Base-by-base conservation (phyloP, 1,140 invertebrate genomes). In the Archivesica marissinica region DNA sequence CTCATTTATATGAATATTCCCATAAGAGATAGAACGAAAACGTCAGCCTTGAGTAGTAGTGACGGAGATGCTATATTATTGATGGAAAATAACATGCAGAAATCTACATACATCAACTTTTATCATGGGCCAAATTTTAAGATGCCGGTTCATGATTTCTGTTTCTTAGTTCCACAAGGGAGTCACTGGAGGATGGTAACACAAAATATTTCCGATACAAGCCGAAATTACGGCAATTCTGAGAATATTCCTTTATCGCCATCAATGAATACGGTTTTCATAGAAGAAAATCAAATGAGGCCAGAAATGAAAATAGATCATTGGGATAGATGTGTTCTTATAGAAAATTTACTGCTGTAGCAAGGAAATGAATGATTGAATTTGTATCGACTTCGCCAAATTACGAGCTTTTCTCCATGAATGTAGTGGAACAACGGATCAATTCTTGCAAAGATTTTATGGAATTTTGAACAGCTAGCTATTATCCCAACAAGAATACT, bases 301-400 rank as follows among this genome's bases (percentile, higher is more conserved):
- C 44, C 44, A 30, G 79, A 72, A 81, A 81, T 81, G 79, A 81
- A 81, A 81, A 81, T 81, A 81, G 79, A 81, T 81, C 64, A 81
- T 81, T 68, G 25, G 79, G 35, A 81, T 81, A 81, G 79, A 81
- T 81, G 79, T 72, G 47, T 70, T 81, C 79, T 81, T 72, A 81
- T 81, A 72, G 39, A 81, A 81, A 81, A 81, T 70, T 81, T 81
- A 81, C 79, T 39, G 66, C 79, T 56, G 52, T 72, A 72, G 44
- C 72, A 70, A 72, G 72, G 79, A 56, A 81, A 81, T 81, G 64
- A 81, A 68, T 81, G 79, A 81, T 81, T 81, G 47, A 81, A 81
- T 81, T 81, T 81, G 79, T 81, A 81, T 79, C 77, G 77, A 79
- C 77, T 79, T 23, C 17, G 59, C 44, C 39, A 66, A 79, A 79